Base-by-base conservation (phyloP, 2,797 vertebrate species). In the Catamblyrhynchus diadema region DNA sequence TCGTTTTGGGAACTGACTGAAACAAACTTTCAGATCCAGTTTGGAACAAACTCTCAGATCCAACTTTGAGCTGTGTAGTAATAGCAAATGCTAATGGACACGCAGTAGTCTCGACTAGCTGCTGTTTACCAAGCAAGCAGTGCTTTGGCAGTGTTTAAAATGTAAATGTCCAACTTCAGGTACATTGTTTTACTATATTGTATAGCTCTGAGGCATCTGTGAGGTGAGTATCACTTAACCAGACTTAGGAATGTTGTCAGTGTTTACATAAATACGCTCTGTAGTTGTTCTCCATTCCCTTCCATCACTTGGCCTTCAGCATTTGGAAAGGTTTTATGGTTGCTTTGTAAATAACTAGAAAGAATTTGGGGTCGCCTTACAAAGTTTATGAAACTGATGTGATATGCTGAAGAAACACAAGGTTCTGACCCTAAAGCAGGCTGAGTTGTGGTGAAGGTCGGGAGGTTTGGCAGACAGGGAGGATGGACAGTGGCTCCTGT, bases 131-230 rank as follows among this genome's bases (percentile, higher is more conserved):
- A 78, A 78, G 33, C 48, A 6, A 4, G 33, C 12, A 6, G 18
- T 21, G 50, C 54, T 81, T 60, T 7, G 65, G 70, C 61, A 18
- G 42, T 2, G 13, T 72, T 88, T 75, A 56, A 73, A 62, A 27
- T 66, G 42, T 32, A 33, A 44, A 47, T 33, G 47, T 60, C 65
- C 54, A 30, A 0, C 47, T n/a, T 33, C 22, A 27, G 47, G 35
- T 56, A 14, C 0, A 0, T 35, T 57, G 6, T 10, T 42, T 33
- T 28, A 16, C 10, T 54, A 1, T 24, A 12, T 7, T 10, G 2
- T 17, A 21, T 37, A 33, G 64, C 45, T 81, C 22, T 15, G 24
- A 59, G 57, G 30, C 28, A 32, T 59, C 39, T 54, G 4, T 56
- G 6, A 37, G 39, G 13, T 21, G 61, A 57, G 1, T 32, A 21